Base-by-base conservation (phyloP, 2,797 vertebrate genomes). In the Pteropus rufus region DNA sequence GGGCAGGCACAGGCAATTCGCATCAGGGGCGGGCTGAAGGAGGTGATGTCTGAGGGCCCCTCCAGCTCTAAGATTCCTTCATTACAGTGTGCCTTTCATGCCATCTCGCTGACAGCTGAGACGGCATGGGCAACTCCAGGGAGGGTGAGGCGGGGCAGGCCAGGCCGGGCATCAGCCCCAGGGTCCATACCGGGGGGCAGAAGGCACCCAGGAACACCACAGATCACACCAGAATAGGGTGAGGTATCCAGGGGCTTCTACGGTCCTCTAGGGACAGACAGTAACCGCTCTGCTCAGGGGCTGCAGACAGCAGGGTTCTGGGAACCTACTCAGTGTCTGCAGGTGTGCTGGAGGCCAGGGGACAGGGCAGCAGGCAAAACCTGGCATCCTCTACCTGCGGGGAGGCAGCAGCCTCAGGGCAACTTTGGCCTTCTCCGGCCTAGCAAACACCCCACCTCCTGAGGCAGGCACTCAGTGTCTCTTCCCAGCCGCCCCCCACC, bases 21-120 rank as follows among this genome's bases (percentile, higher is more conserved):
- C 36, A 44, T 12, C 1, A 0, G 2, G 23, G 15, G 5, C 0
- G 5, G 62, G 29, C 15, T 36, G 11, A 44, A 19, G 4, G n/a
- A 36, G 34, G 7, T 23, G 41, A 34, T 41, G 18, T 39, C 72
- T 14, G 10, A 79, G 19, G 26, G 46, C n/a, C 65, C 52, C 60
- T 49, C 62, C 24, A 65, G 80, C 44, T 80, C 23, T 46, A 44
- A 84, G 69, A 36, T 26, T 36, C 65, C 58, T 46, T 16, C 11
- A 29, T 34, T 56, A 46, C 44, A 69, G 19, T 4, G 5, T 0
- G 8, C 39, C 54, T 46, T 91, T n/a, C 29, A 0, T 5, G 31
- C 52, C 54, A 46, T 9, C 64, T 52, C 44, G 12, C 11, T 46
- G 67, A 31, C 36, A 49, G 52, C 41, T 49, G 54, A 54, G 69